Percentiles rank a stretch among this genome's conserved stretches.
phyloP scores from a whole-genome alignment of 2,888 invertebrate species.

The Cenopis cana region DNA sequence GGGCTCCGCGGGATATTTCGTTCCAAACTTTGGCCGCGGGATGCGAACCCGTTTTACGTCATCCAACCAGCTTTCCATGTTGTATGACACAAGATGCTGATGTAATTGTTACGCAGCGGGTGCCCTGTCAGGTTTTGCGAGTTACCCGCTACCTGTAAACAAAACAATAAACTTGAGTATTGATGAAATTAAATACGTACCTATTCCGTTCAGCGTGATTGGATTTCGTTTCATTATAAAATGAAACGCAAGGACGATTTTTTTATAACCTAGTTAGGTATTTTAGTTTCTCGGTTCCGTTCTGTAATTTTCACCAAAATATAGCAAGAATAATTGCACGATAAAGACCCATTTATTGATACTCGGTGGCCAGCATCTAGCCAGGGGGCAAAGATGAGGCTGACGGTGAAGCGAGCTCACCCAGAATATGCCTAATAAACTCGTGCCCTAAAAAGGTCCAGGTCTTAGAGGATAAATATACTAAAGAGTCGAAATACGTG shows the following conservation, averaged over 20 bases:
- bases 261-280: background rate
- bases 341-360: background rate
- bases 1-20: constrained; percentile 88
- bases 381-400: too few species aligned
- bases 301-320: background rate
- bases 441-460: too few species aligned
- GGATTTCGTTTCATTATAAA: background rate
- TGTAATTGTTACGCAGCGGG: constrained; percentile 33
- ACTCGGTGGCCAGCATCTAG: too few species aligned
- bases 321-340: background rate
- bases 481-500: too few species aligned
- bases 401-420: too few species aligned
- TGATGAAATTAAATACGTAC: background rate
- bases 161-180: constrained; percentile 29
- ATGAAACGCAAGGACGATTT: constrained; percentile 15
- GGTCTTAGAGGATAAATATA: too few species aligned
- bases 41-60: constrained; percentile 94
- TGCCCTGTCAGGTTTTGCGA: constrained; percentile 15
- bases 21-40: constrained; percentile 93
- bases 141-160: constrained; percentile 41
- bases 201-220: constrained; percentile 7
- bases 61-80: constrained; percentile 93
- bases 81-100: constrained; percentile 43
- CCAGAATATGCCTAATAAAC: too few species aligned
- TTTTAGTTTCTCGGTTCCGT: background rate